Conservation (phyloP, 2,888 invertebrate genomes). For the Lithophane ornitopus region DNA sequence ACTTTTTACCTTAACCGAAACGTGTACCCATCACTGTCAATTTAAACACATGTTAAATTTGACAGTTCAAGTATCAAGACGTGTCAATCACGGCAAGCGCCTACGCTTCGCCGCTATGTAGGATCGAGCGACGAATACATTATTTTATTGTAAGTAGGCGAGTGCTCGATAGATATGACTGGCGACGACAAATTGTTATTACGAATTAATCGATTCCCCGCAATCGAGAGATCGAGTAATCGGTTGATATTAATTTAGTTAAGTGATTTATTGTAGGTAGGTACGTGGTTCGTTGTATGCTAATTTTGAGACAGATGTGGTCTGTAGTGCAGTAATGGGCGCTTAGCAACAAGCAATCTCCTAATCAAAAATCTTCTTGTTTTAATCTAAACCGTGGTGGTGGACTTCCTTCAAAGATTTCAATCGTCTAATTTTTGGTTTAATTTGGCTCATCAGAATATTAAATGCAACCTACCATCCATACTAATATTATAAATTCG, state of each 20-base stretch:
- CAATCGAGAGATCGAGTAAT: constrained; percentile 70
- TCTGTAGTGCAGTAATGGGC: neutral
- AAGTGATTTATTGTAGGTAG: constrained; percentile 52
- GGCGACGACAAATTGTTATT: constrained; percentile 89
- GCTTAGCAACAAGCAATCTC: neutral
- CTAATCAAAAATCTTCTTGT: neutral
- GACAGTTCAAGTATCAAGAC: constrained; percentile 80
- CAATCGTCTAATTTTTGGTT: neutral
- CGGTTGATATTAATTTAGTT: constrained; percentile 61
- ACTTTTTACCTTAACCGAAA: constrained; percentile 54
- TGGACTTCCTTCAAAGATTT: neutral
- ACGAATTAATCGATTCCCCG: constrained; percentile 85
- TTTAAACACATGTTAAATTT: constrained; percentile 65
- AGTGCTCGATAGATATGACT: constrained; percentile 81
- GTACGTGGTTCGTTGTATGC: constrained; percentile 51
- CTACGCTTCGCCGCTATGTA: constrained; percentile 84
- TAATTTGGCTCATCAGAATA: neutral
- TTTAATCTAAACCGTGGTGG: too few relatives aligned
- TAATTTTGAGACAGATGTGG: constrained; percentile 33
- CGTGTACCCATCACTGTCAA: constrained; percentile 59
- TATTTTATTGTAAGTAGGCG: constrained; percentile 87
- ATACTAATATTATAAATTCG: too few relatives aligned
- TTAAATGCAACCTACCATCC: too few relatives aligned
- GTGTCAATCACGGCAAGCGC: constrained; percentile 74
- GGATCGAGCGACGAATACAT: constrained; percentile 86